Evolutionary conservation across 2,113 vertebrate species (phyloP), one percentile per base, ranked within the genome.

Genomic region (Semicossyphus pulcher): DNA sequence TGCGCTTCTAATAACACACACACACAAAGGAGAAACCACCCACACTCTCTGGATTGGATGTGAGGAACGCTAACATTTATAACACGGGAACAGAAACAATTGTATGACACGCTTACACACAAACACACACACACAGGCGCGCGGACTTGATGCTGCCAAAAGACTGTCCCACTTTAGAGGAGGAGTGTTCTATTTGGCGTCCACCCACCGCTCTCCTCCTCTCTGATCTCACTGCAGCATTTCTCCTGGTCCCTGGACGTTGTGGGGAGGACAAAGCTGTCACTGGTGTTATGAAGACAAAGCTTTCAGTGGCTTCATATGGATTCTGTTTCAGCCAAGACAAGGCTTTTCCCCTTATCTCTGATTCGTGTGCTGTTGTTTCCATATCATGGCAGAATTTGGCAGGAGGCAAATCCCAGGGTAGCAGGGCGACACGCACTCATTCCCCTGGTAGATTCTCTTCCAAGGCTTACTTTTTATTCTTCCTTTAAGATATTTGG

Each of bases 141-240:
- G 31, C 62, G 62, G 71, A 58, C 58, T 21, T 36, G 58, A 64
- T n/a, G 42, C 78, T 88, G 91, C 89, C 91, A 91, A 84, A 74
- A 88, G 77, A 78, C 75, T 87, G 85, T 82, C 89, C 89, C 84
- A 88, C 75, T 91, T 91, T 85, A 78, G 70, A 79, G 79, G 70
- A 51, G 86, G 83, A 78, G 74, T 77, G 80, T 84, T 91, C 86
- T 81, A 71, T 89, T 86, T 86, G 86, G 91, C 84, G 32, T 84
- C 67, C 60, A 61, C 81, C 79, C 80, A 84, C 81, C 72, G 32
- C 77, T 82, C 78, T 82, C 45, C 74, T 81, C 73, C 61, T 78
- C 51, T 87, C 79, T 54, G 78, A 84, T 89, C 69, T 77, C 72
- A 78, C 37, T 73, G 73, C 73, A 74, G 66, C 71, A 62, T 85